Evolutionary conservation across 1,140 invertebrate species (phyloP).

Genomic region (Solenopsis invicta): DNA sequence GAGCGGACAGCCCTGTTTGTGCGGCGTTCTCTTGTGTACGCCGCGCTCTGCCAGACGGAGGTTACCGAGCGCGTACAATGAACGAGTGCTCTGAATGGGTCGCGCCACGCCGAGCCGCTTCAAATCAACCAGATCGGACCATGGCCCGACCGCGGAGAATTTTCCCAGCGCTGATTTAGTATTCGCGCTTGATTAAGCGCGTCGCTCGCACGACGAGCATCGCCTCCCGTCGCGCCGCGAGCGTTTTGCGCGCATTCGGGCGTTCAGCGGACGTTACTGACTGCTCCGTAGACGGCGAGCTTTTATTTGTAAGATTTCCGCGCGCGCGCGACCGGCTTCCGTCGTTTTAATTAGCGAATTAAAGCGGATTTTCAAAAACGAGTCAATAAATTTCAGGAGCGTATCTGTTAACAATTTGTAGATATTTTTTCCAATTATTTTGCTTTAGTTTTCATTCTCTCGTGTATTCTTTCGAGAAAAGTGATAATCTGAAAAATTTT

Average conservation of each 20-base stretch:
- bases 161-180: constrained; percentile 49
- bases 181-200: constrained; percentile 53
- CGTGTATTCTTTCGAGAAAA: not conserved
- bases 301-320: constrained; percentile 30
- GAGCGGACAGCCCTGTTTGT: constrained; percentile 66
- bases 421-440: not conserved
- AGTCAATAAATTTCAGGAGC: not conserved
- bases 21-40: constrained; percentile 48
- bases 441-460: not conserved
- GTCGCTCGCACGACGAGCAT: constrained; percentile 22
- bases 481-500: not conserved
- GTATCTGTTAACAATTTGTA: not conserved
- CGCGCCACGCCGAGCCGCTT: not conserved
- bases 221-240: constrained; percentile 16
- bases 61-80: constrained; percentile 67
- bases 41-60: constrained; percentile 47
- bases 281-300: not conserved
- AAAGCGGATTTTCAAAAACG: not conserved
- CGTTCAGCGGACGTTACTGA: not conserved
- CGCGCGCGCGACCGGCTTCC: not conserved
- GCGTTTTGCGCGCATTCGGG: constrained; percentile 32
- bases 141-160: constrained; percentile 24
- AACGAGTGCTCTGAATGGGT: constrained; percentile 60
- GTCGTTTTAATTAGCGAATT: not conserved
- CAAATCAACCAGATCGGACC: constrained; percentile 41